Evolutionary conservation across 2,888 invertebrate genomes (phyloP).

Genomic region (Drosophila mulleri): DNA sequence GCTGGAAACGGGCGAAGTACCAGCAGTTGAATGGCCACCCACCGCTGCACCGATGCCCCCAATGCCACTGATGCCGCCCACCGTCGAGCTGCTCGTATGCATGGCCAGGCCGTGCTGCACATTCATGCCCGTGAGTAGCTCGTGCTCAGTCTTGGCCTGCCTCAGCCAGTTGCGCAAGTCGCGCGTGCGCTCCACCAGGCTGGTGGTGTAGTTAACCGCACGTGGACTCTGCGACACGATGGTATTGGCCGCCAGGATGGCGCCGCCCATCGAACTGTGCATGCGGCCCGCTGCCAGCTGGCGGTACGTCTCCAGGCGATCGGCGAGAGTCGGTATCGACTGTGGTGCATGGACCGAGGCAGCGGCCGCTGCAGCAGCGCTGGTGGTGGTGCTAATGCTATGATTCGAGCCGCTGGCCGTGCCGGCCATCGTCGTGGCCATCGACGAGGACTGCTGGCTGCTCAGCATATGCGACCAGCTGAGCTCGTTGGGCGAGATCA

Average conservation of each 20-base stretch:
- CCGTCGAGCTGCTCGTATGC: conserved; percentile 14
- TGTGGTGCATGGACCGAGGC: conserved; percentile 77
- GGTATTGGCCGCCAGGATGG: conserved; percentile 85
- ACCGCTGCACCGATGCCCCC: conserved; percentile 32
- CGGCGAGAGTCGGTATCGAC: conserved; percentile 85
- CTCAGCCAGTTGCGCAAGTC: conserved; percentile 89
- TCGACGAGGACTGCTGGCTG: conserved; percentile 53
- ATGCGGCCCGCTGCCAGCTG: conserved; percentile 86
- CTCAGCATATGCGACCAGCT: conserved; percentile 81
- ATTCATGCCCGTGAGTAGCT: conserved; percentile 75
- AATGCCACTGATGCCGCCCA: conserved; percentile 25
- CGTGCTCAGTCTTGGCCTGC: conserved; percentile 86
- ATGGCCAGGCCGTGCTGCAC: conserved; percentile 50
- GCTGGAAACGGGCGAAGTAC: conserved; percentile 5
- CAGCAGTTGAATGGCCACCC: conserved; percentile 22
- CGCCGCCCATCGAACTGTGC: conserved; percentile 84
- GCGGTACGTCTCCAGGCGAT: conserved; percentile 87
- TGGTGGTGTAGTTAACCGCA: conserved; percentile 87
- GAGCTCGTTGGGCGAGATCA: conserved; percentile 80
- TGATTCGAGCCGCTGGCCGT: conserved; percentile 31
- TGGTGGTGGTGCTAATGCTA: conserved; percentile 25
- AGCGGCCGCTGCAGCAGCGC: conserved; percentile 14
- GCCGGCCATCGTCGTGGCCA: conserved; percentile 14
- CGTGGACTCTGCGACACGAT: conserved; percentile 84
- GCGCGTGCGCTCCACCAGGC: conserved; percentile 88